Evolutionary conservation across 2,113 vertebrate species (phyloP).

Genomic region (Callopanchax toddi): DNA sequence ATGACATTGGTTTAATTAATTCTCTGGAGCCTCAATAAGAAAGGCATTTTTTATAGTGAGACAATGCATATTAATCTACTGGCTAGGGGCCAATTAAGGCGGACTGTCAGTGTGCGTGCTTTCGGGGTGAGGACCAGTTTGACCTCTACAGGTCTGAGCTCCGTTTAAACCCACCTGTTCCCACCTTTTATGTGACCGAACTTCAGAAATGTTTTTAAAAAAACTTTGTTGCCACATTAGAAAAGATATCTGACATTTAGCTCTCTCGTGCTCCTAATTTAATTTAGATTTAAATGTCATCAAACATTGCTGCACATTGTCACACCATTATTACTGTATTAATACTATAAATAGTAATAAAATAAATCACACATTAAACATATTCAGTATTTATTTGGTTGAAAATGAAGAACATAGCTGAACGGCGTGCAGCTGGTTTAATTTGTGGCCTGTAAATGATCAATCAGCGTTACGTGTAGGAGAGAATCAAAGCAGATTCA

Average conservation of each 20-base stretch:
- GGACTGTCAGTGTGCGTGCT: conserved; percentile 37
- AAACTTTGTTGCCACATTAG: background rate
- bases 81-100: conserved; percentile 59
- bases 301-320: background rate
- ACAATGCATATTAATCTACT: conserved; percentile 63
- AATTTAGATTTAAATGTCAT: background rate
- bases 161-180: conserved; percentile 19
- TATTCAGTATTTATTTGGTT: background rate
- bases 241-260: background rate
- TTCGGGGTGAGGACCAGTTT: conserved; percentile 22
- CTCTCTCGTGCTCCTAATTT: background rate
- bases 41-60: conserved; percentile 65
- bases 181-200: background rate
- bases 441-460: background rate
- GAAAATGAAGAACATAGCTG: background rate
- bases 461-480: background rate
- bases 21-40: conserved; percentile 60
- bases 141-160: conserved; percentile 30
- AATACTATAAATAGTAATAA: background rate
- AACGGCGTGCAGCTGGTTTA: background rate
- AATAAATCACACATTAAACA: background rate
- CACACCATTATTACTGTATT: background rate
- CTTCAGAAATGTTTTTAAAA: background rate
- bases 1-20: conserved; percentile 71
- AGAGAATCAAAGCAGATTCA: background rate